phyloP scores from a whole-genome alignment of 1,140 invertebrate genomes.

The Homalodisca vitripennis region DNA sequence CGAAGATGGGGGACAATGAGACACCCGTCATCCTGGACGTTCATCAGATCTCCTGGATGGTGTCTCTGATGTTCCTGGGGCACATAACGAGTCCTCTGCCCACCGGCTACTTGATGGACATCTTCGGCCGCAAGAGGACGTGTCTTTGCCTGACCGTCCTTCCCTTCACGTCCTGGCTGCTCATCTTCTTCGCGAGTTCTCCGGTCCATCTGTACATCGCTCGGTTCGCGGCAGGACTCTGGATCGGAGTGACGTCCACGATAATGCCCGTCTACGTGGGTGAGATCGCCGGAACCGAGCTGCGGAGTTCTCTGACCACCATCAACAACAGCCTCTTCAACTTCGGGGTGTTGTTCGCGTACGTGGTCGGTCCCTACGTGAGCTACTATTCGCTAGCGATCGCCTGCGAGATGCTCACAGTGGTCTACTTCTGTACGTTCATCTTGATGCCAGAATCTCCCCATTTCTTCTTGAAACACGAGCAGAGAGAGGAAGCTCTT shows the following conservation, averaged over 20 bases:
- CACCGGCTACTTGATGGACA: conserved; percentile 59
- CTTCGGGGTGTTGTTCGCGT: conserved; percentile 71
- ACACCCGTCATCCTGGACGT: background rate
- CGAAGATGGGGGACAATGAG: background rate
- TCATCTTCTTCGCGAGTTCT: conserved; percentile 50
- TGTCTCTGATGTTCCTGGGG: conserved; percentile 21
- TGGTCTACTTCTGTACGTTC: conserved; percentile 65
- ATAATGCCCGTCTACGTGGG: conserved; percentile 81
- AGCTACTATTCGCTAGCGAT: conserved; percentile 66
- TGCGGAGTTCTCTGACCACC: conserved; percentile 56
- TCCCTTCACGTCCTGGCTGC: conserved; percentile 50
- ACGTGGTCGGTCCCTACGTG: conserved; percentile 70
- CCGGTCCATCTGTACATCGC: conserved; percentile 32
- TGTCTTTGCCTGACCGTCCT: conserved; percentile 63
- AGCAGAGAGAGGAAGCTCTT: conserved; percentile 60
- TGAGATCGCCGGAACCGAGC: conserved; percentile 61
- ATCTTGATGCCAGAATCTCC: conserved; percentile 80
- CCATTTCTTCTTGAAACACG: conserved; percentile 61
- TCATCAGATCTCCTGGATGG: conserved; percentile 26
- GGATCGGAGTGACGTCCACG: conserved; percentile 70
- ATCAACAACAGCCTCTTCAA: conserved; percentile 76
- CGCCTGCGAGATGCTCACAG: conserved; percentile 57
- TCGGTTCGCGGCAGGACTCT: conserved; percentile 57
- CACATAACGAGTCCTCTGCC: conserved; percentile 15
- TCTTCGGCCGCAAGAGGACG: conserved; percentile 67